Percentiles rank a stretch among this genome's conserved stretches.
Evolutionary conservation across 2,888 invertebrate genomes (phyloP).

Genomic region (Drosophila algonquin): DNA sequence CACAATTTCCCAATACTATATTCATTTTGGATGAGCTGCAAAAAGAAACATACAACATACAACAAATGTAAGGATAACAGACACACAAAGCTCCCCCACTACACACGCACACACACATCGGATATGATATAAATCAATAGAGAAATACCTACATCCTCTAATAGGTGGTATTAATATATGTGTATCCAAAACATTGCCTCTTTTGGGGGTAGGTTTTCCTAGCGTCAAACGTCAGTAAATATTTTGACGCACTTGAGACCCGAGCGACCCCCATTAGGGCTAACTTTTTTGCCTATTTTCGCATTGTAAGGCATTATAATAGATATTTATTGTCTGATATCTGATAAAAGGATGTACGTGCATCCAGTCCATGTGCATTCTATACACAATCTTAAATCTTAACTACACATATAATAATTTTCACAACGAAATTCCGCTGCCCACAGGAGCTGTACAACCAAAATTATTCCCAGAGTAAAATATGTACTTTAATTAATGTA

Average conservation of each 20-base stretch:
- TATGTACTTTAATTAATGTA: too few species aligned
- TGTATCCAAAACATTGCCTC: constrained; percentile 18
- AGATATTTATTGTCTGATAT: too few species aligned
- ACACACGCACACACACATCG: too few species aligned
- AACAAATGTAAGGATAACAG: neutral
- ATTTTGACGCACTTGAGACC: constrained; percentile 23
- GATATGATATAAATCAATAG: constrained; percentile 16
- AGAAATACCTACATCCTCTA: constrained; percentile 1
- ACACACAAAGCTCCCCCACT: too few species aligned
- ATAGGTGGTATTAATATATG: constrained; percentile 30
- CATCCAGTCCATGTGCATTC: neutral
- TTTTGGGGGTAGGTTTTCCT: constrained; percentile 26
- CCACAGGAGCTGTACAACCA: neutral
- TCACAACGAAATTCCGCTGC: neutral
- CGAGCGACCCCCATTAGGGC: constrained; percentile 52
- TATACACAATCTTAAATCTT: neutral
- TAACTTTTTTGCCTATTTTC: neutral
- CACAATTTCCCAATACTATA: constrained; percentile 74
- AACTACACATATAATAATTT: neutral
- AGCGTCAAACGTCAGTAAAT: constrained; percentile 27
- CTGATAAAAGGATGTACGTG: too few species aligned
- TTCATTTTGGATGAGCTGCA: constrained; percentile 60
- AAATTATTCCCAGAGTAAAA: neutral
- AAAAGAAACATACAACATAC: neutral
- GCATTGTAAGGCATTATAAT: too few species aligned